Evolutionary conservation across 2,113 vertebrate species (phyloP), one percentile per base, ranked within the genome.

Genomic region (Odontesthes bonariensis): DNA sequence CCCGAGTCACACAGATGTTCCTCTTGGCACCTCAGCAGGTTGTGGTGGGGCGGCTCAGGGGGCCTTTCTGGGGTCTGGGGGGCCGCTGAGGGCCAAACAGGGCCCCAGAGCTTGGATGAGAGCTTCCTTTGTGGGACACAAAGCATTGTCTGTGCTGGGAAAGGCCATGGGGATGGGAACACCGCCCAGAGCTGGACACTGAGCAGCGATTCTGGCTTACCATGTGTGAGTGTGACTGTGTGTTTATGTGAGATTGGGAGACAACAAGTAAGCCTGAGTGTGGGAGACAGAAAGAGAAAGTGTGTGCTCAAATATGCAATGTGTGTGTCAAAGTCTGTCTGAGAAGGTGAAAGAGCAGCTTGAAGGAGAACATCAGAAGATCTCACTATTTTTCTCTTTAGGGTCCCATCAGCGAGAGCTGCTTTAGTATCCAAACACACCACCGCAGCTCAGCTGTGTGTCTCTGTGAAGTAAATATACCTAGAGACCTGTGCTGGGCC

Each of bases 81-180:
- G 78, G 73, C 31, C 20, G 23, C 67, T 8, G 27, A 73, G 90
- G 90, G 89, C 84, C 88, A 83, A 89, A 86, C 77, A 69, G 89
- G 87, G 79, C 91, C 88, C 86, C 91, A 86, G 88, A 87, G 90
- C 80, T 85, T 86, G 75, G 79, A 91, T 93, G 92, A 94, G 92
- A 92, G 91, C 90, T 90, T 92, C 87, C 92, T 94, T 93, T 93
- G 89, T 94, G 91, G 89, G 91, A 92, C 84, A 93, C 90, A 93
- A 93, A 93, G 91, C 90, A 89, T 92, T 92, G 92, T 92, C 85
- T 94, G 91, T 94, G 89, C 88, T 92, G 90, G 92, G 90, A 91
- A 93, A 86, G 91, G 87, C 90, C 85, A 86, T 60, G 69, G 83
- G 87, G 91, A 93, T 93, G 93, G 91, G 89, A 94, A 93, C 81